Base-by-base conservation (phyloP, 2,113 vertebrate species). In the Actenoides hombroni region DNA sequence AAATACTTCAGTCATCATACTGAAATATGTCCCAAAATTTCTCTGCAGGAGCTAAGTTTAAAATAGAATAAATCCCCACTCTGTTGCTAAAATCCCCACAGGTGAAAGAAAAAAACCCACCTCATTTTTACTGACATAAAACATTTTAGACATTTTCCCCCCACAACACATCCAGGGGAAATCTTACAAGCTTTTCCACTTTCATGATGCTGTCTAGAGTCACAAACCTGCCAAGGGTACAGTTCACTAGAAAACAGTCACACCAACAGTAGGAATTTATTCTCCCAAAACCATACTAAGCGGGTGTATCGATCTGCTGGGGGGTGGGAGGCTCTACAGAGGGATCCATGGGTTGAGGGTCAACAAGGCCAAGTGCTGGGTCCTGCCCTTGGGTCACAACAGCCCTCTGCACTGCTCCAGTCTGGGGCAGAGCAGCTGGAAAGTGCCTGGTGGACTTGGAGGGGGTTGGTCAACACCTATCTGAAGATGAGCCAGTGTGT, bases 171-270 rank as follows among this genome's bases (percentile, higher is more conserved):
- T 4, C 16, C 46, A 84, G 12, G 19, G 25, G 42, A 67, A 59
- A 67, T 54, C 16, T 81, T 40, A 51, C 0, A 6, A 81, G 25
- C 26, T 51, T 81, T 70, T 76, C 49, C n/a, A 65, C 39, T 11
- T 75, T 59, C 37, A 53, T 6, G 13, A 53, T 25, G 23, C 20
- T 69, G 31, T 35, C 14, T n/a, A 40, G 13, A 49, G 94, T 14
- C 11, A 74, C 80, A 91, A 64, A 26, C 11, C 24, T 61, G 24
- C 17, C 42, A 33, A 56, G 63, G 16, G 42, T 20, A 35, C 4
- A 42, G 13, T 7, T 88, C 1, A 1, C 63, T 42, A 26, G 2
- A 29, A 37, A 60, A 57, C 0, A n/a, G 12, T 53, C 28, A 21
- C 20, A 37, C 9, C 54, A 60, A 40, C 15, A 28, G 23, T 0